Conservation (phyloP, 2,888 invertebrate genomes). For the Apoda limacodes region DNA sequence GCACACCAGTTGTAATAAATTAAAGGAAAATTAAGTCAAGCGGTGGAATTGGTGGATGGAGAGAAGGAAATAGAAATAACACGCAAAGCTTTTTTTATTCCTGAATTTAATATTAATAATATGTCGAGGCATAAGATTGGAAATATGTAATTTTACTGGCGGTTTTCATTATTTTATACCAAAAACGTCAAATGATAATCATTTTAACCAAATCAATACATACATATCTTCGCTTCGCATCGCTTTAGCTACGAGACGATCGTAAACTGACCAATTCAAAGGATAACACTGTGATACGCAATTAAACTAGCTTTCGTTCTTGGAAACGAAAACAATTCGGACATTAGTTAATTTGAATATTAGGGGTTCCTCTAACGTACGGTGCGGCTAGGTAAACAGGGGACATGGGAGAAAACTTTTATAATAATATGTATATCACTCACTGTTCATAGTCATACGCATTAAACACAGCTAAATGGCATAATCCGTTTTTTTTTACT, state of each 20-base stretch:
- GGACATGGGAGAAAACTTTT: constrained; percentile 3
- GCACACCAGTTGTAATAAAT: constrained; percentile 1
- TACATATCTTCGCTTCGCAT: not conserved
- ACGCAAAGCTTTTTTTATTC: no score
- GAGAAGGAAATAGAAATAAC: no score
- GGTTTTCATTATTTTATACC: no score
- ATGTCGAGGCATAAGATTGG: no score
- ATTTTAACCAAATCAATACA: no score
- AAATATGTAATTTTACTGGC: no score
- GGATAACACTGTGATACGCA: constrained; percentile 34
- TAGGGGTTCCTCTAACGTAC: constrained; percentile 20
- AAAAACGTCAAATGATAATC: no score
- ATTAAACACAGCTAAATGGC: no score
- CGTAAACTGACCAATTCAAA: constrained; percentile 27
- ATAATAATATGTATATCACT: constrained; percentile 4
- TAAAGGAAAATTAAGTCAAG: no score
- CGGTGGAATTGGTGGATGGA: no score
- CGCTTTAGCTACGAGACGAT: constrained; percentile 14
- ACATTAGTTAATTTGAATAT: constrained; percentile 36
- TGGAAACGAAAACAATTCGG: constrained; percentile 38
- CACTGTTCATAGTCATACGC: constrained; percentile 10
- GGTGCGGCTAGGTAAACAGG: constrained; percentile 12
- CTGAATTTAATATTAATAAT: no score
- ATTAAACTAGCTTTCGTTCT: constrained; percentile 42
- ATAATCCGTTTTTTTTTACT: no score